Conservation (phyloP, 2,113 vertebrate species). For the Stomatorhinus ivindoensis region DNA sequence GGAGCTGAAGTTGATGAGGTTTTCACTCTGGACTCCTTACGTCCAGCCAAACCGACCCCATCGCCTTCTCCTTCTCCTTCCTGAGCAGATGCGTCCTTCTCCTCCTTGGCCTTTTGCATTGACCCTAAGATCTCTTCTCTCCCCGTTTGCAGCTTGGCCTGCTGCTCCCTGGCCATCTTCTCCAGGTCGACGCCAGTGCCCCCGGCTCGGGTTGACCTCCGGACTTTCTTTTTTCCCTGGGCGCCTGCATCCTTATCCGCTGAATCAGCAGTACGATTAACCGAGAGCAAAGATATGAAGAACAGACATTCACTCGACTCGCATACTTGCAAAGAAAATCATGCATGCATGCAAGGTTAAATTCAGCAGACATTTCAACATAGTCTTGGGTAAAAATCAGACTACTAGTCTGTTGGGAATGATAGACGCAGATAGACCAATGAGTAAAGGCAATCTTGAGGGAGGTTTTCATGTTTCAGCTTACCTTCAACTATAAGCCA, state of each 20-base stretch:
- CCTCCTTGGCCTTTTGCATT: conserved; percentile 33
- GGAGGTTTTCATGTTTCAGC: conserved; percentile 21
- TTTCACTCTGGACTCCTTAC: neutral
- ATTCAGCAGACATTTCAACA: neutral
- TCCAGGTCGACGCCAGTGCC: conserved; percentile 36
- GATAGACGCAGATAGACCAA: neutral
- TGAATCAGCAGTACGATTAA: conserved; percentile 23
- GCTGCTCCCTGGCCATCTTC: conserved; percentile 51
- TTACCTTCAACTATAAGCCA: conserved; percentile 80
- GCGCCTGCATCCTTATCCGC: conserved; percentile 41
- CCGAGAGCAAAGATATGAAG: neutral
- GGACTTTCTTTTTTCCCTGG: conserved; percentile 51
- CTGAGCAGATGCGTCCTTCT: conserved; percentile 22
- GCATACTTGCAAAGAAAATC: neutral
- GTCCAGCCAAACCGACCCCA: conserved; percentile 15
- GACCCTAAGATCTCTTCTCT: conserved; percentile 27
- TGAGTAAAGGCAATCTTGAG: neutral
- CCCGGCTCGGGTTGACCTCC: conserved; percentile 56
- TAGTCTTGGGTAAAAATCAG: neutral
- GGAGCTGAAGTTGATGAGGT: neutral
- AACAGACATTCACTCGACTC: neutral
- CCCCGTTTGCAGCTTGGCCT: conserved; percentile 43
- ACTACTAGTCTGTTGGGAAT: neutral
- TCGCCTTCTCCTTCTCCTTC: conserved; percentile 24
- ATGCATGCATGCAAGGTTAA: neutral